Conservation (phyloP, 2,888 invertebrate genomes). For the Quadroppia sp. region DNA sequence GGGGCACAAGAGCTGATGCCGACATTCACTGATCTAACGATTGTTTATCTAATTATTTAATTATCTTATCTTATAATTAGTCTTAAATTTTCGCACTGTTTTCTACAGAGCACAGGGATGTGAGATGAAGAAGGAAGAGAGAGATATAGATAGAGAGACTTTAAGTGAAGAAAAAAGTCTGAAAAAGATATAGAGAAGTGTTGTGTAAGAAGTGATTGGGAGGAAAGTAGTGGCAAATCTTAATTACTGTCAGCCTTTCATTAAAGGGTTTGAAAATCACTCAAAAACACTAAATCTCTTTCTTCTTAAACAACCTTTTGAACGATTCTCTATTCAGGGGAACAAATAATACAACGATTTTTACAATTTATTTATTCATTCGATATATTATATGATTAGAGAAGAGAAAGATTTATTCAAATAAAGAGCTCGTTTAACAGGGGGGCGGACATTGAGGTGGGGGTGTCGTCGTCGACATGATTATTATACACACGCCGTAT, state of each 20-base stretch:
- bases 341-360: background rate
- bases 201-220: constrained; percentile 3
- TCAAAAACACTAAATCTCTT: constrained; percentile 1
- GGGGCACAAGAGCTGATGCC: background rate
- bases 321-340: background rate
- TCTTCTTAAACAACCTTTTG: background rate
- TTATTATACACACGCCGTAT: no score
- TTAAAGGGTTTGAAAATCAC: background rate
- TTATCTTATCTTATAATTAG: constrained; percentile 14
- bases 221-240: constrained; percentile 8
- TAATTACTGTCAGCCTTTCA: constrained; percentile 12
- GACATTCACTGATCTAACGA: background rate
- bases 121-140: background rate
- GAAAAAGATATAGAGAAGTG: no score
- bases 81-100: background rate
- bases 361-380: background rate
- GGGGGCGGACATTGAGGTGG: no score
- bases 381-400: no score
- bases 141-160: background rate
- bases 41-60: constrained; percentile 8
- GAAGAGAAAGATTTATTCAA: no score
- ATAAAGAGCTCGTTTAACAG: no score
- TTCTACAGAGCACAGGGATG: background rate
- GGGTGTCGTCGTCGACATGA: no score
- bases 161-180: background rate